phyloP scores from a whole-genome alignment of 2,888 invertebrate species.

The Coelopa pilipes region DNA sequence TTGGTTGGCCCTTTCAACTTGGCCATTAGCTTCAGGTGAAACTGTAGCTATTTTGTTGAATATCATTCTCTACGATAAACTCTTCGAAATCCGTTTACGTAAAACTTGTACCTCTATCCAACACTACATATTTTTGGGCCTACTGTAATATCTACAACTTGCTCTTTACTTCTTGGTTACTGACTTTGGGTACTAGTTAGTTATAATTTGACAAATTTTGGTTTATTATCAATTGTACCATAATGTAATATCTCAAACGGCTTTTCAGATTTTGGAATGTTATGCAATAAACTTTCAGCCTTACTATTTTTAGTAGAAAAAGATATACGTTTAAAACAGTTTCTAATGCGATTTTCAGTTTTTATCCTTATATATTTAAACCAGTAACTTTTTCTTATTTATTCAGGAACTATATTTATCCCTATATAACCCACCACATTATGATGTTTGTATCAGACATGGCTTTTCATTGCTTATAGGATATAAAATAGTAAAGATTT shows the following conservation, averaged over 20 bases:
- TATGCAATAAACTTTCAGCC: constrained; percentile 29
- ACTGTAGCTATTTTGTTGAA: constrained; percentile 2
- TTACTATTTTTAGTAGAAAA: constrained; percentile 1
- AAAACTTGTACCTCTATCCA: constrained; percentile 34
- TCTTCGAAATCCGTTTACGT: constrained; percentile 20
- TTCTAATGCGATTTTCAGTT: constrained; percentile 14
- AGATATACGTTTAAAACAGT: constrained; percentile 22
- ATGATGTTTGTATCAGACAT: constrained; percentile 38
- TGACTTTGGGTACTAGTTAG: constrained; percentile 27
- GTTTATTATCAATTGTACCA: constrained; percentile 16
- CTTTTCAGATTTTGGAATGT: constrained; percentile 28
- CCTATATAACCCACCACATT: constrained; percentile 40
- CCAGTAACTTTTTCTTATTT: constrained; percentile 39
- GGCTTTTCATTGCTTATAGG: constrained; percentile 40
- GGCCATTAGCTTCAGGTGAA: constrained; percentile 10
- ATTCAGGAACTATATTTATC: constrained; percentile 35
- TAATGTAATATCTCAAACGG: constrained; percentile 33
- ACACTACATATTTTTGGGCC: constrained; percentile 34
- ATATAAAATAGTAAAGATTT: constrained; percentile 36
- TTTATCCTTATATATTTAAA: constrained; percentile 36
- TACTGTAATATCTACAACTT: constrained; percentile 21
- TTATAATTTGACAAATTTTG: constrained; percentile 26
- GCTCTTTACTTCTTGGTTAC: no score
- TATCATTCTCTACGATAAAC: constrained; percentile 14
- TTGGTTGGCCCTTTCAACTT: constrained; percentile 22